Base-by-base conservation (phyloP, 2,113 vertebrate genomes). In the Pionites leucogaster region DNA sequence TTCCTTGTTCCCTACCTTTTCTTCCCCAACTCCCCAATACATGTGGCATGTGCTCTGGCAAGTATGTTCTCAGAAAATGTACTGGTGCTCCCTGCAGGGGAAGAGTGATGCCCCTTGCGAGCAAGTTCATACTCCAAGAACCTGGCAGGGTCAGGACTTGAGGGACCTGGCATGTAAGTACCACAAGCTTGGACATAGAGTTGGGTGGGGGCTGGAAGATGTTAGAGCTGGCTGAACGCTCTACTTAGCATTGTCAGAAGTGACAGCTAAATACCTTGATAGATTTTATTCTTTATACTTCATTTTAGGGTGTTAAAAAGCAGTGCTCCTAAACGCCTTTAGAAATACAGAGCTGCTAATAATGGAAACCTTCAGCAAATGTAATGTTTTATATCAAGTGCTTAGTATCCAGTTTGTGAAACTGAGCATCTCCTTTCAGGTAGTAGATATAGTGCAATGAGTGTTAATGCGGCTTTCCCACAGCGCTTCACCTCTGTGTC, bases 91-190 rank as follows among this genome's bases (percentile, higher is more conserved):
- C 60, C 37, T 55, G 49, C 0, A 1, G 24, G 17, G 13, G 42
- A 17, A 67, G 25, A 37, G 15, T 47, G 10, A 27, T 71, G 20
- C 22, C 23, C 39, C 39, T 46, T 74, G 29, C 2, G 5, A 53
- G 24, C 7, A 3, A 27, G 10, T 46, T 57, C 1, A 1, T 0
- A 0, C 4, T 52, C 49, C 2, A 4, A 55, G 41, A 67, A 23
- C 41, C 15, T 44, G 65, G 4, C 46, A 86, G 37, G 9, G 28
- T 35, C 37, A 67, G 53, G 11, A 27, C 46, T 77, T 74, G 41
- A 83, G n/a, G 11, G 42, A 83, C 24, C 4, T 50, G 19, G 8
- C 9, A 5, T 5, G 0, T 11, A 19, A 83, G 18, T n/a, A 37
- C 37, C 50, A 7, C 1, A 2, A 44, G 11, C 23, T 76, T 64